Conservation (phyloP, 2,113 vertebrate species). For the Ondatra zibethicus region DNA sequence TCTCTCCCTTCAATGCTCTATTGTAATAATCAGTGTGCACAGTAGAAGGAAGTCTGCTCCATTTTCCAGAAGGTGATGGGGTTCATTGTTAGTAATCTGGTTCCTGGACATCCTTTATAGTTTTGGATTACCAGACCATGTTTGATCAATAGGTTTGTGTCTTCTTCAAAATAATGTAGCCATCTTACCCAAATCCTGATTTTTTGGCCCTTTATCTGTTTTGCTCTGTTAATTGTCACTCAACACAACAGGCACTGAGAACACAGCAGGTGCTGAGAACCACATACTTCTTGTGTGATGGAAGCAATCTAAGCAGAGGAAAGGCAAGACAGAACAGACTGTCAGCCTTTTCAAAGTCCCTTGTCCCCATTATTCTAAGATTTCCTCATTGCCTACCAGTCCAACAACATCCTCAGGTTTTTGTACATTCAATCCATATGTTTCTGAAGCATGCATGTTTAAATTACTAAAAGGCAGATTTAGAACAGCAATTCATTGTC, state of each 20-base stretch:
- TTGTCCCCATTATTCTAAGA: conserved; percentile 48
- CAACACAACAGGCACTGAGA: not conserved
- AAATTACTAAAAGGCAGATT: conserved; percentile 70
- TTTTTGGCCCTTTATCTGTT: not conserved
- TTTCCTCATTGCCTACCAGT: conserved; percentile 26
- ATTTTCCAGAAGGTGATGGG: conserved; percentile 2
- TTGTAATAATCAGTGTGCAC: not conserved
- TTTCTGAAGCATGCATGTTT: conserved; percentile 53
- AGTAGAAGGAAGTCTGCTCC: not conserved
- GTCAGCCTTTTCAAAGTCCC: not conserved
- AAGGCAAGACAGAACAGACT: not conserved
- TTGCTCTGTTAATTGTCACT: not conserved
- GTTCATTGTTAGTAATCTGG: not conserved
- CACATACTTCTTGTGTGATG: not conserved
- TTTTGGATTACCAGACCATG: not conserved
- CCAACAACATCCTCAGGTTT: conserved; percentile 20
- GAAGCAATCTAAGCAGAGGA: not conserved
- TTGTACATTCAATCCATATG: conserved; percentile 54
- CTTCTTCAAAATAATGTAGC: conserved; percentile 18
- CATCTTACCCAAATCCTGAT: not conserved
- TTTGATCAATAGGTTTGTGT: not conserved
- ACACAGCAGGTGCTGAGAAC: conserved; percentile 13
- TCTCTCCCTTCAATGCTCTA: not conserved
- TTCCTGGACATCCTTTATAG: not conserved
- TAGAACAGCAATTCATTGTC: conserved; percentile 73